Evolutionary conservation across 2,888 invertebrate genomes (phyloP), one percentile per base, ranked within the genome.

Genomic region (Eupithecia subfuscata): DNA sequence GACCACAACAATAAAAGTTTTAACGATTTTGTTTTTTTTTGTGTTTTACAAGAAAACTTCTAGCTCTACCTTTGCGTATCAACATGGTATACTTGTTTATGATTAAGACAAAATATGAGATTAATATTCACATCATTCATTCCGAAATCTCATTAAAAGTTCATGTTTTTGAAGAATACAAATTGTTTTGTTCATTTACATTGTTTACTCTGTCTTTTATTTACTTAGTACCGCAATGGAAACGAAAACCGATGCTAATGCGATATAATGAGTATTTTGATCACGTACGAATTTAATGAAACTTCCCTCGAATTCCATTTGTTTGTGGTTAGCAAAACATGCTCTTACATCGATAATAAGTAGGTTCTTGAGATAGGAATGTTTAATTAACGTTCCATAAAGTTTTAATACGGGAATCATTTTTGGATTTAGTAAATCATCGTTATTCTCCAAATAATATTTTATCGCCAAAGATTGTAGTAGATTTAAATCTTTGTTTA

Each of bases 271-370:
- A 76, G 70, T 76, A 82, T 80, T 80, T 74, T 75, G 76, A 77
- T 79, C 87, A 87, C 87, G 87, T 82, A 71, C 81, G 64, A 52
- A 70, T 78, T 80, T 85, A 86, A 86, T 85, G 83, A 84, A 84
- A 85, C 82, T 84, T 83, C 79, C 78, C 78, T 77, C 76, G 64
- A 73, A 70, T 77, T 78, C 73, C 71, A 64, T 78, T 79, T 79
- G 72, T 75, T 78, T 76, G 79, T 70, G 60, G 75, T 74, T 69
- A 52, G 37, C 71, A 25, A 68, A 75, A 72, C 74, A 74, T 67
- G 69, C 63, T 71, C 25, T 71, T 60, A 60, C 63, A 77, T 70
- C 40, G 48, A 22, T 68, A 43, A 68, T 14, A 43, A 25, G 60
- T 6, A 25, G 60, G 25, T 60, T 60, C 25, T 60, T 12, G 3